Percentiles rank a stretch among this genome's conserved stretches.
phyloP scores from a whole-genome alignment of 2,888 invertebrate species.

The Ectemnius lituratus region DNA sequence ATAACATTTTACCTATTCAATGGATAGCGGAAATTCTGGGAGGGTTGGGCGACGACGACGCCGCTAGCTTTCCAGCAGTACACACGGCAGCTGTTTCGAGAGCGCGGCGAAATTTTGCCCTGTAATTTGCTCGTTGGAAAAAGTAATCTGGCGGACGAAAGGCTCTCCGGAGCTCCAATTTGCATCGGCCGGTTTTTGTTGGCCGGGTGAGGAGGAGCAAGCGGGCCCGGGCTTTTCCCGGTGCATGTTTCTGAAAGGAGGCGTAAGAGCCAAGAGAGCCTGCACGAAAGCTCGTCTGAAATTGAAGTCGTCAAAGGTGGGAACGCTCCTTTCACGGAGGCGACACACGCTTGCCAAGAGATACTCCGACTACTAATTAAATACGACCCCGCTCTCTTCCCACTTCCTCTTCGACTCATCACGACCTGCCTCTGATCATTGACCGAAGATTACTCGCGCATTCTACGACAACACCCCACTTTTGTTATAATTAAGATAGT shows the following conservation, averaged over 20 bases:
- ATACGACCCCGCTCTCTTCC: not conserved
- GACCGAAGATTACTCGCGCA: not conserved
- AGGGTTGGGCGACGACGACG: too few species aligned
- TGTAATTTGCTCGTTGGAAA: not conserved
- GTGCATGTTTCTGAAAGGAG: not conserved
- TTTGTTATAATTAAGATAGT: too few species aligned
- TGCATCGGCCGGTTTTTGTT: not conserved
- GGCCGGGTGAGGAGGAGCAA: not conserved
- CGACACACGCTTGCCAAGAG: slow-evolving; percentile 5
- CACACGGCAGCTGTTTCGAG: too few species aligned
- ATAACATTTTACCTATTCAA: too few species aligned
- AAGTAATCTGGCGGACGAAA: not conserved
- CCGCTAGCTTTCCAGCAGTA: too few species aligned
- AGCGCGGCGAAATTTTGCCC: too few species aligned
- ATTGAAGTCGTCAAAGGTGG: slow-evolving; percentile 13
- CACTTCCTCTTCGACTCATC: too few species aligned
- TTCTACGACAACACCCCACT: too few species aligned
- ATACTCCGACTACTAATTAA: slow-evolving; percentile 33
- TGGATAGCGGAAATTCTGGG: too few species aligned
- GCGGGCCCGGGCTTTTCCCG: not conserved
- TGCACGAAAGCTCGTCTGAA: slow-evolving; percentile 3
- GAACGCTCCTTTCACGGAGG: slow-evolving; percentile 7
- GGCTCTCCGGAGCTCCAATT: not conserved
- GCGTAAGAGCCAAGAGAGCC: not conserved
- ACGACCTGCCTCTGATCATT: not conserved